Evolutionary conservation across 2,888 invertebrate genomes (phyloP).

Genomic region (Venustoraphidia nigricollis): DNA sequence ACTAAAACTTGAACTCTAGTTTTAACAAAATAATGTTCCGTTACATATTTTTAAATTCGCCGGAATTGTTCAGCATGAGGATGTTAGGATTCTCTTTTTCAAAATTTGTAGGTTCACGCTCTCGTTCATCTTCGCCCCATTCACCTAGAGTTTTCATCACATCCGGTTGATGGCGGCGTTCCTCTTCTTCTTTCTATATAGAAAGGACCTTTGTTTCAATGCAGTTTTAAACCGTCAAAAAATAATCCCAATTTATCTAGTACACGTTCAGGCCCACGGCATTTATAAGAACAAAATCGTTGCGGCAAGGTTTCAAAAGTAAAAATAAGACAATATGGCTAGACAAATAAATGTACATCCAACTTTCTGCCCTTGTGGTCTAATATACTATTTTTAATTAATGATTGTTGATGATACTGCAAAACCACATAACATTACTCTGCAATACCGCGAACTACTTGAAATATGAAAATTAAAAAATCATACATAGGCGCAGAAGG

Average conservation of each 20-base stretch:
- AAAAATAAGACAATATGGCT: conserved; percentile 2
- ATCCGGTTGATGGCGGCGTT: conserved; percentile 49
- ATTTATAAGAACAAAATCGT: too few relatives aligned
- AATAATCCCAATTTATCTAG: too few relatives aligned
- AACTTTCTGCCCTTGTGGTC: too few relatives aligned
- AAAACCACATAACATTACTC: too few relatives aligned
- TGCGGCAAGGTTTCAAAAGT: neutral
- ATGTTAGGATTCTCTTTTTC: conserved; percentile 69
- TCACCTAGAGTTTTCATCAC: conserved; percentile 59
- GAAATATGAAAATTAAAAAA: too few relatives aligned
- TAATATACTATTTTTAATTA: too few relatives aligned
- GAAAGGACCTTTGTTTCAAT: neutral
- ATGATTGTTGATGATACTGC: too few relatives aligned
- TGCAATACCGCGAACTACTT: too few relatives aligned
- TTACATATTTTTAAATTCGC: conserved; percentile 62
- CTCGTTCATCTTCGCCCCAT: conserved; percentile 56
- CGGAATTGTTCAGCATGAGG: conserved; percentile 54
- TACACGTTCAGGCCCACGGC: too few relatives aligned
- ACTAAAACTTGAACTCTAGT: too few relatives aligned
- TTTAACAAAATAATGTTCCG: neutral
- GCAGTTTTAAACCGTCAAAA: too few relatives aligned
- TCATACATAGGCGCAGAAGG: too few relatives aligned
- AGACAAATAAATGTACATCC: neutral
- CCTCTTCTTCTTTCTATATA: conserved; percentile 52
- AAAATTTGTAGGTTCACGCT: conserved; percentile 56